Evolutionary conservation across 2,797 vertebrate species (phyloP).

Genomic region (Acanthopagrus latus): DNA sequence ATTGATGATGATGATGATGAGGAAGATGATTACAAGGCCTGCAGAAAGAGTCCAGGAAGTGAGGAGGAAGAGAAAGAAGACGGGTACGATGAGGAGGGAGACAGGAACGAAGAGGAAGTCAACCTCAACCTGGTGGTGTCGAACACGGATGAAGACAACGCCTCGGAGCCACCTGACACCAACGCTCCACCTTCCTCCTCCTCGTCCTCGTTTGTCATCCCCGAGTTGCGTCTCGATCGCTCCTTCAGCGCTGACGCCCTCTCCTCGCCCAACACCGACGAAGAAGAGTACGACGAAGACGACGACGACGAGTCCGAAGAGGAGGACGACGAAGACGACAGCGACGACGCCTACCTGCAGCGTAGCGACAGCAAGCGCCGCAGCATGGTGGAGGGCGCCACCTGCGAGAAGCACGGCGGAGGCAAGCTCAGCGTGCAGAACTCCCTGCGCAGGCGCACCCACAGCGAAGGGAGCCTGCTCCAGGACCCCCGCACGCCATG

Average conservation of each 20-base stretch:
- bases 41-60: constrained; percentile 59
- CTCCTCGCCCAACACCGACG: constrained; percentile 81
- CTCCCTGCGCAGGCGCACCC: constrained; percentile 93
- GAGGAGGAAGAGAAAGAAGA: constrained; percentile 59
- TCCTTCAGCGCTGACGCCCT: constrained; percentile 87
- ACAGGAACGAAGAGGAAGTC: constrained; percentile 52
- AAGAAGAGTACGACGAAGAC: constrained; percentile 85
- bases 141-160: constrained; percentile 81
- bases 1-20: constrained; percentile 27
- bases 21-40: constrained; percentile 44
- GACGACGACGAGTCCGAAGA: constrained; percentile 87
- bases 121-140: constrained; percentile 58
- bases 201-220: constrained; percentile 90
- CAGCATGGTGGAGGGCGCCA: constrained; percentile 92
- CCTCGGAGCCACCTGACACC: constrained; percentile 76
- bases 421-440: constrained; percentile 90
- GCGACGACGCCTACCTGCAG: constrained; percentile 89
- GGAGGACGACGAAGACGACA: constrained; percentile 88
- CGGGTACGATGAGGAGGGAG: constrained; percentile 49
- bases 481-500: constrained; percentile 91
- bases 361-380: constrained; percentile 88
- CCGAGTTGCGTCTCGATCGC: constrained; percentile 91
- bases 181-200: constrained; percentile 85
- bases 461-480: constrained; percentile 96
- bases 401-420: constrained; percentile 85